A percentile compares a stretch with the other conserved stretches of the same genome.
Conservation (phyloP, 2,113 vertebrate species). For the Ceyx melanurus region DNA sequence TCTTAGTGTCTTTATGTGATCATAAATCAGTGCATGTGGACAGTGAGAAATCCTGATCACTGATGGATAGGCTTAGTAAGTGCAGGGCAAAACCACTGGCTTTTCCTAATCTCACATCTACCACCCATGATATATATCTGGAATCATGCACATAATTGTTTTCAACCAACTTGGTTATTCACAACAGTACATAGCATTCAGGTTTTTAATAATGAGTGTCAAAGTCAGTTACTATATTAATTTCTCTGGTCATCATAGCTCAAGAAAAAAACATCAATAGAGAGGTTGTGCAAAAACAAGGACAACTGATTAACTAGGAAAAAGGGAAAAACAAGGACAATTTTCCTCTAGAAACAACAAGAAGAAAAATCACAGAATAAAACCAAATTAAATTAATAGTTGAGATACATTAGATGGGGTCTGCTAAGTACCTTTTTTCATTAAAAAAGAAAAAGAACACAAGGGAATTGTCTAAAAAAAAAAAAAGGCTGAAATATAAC, state of each 20-base stretch:
- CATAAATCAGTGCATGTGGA: background rate
- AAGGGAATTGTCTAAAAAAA: background rate
- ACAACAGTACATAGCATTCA: background rate
- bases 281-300: background rate
- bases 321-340: background rate
- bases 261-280: background rate
- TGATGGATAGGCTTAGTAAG: background rate
- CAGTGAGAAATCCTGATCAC: slow-evolving; percentile 3
- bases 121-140: background rate
- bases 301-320: background rate
- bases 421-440: background rate
- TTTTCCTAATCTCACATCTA: background rate
- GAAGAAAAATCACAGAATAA: background rate
- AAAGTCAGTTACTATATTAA: background rate
- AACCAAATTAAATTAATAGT: background rate
- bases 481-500: background rate
- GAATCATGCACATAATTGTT: background rate
- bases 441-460: background rate
- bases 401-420: background rate
- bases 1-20: background rate
- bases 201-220: background rate
- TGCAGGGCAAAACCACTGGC: background rate
- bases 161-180: background rate
- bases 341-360: background rate
- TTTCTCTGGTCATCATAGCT: background rate